A percentile compares a stretch with the other conserved stretches of the same genome.
Conservation (phyloP, 2,888 invertebrate genomes). For the Pecten maximus region DNA sequence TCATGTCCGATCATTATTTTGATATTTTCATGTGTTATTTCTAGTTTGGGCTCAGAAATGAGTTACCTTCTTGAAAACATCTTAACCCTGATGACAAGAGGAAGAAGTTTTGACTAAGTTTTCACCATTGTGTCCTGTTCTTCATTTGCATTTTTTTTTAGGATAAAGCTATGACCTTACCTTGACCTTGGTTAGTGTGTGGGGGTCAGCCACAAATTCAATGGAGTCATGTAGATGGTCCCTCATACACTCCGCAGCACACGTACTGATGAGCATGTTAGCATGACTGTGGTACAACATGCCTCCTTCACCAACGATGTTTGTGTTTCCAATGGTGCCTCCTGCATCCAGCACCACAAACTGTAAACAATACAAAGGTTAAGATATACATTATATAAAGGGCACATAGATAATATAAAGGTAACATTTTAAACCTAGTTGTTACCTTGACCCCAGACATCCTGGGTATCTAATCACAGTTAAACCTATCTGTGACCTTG, state of each 20-base stretch:
- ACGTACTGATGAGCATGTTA: slow-evolving; percentile 86
- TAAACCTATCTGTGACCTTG: no score
- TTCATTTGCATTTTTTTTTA: no score
- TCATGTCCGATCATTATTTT: no score
- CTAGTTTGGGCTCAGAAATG: no score
- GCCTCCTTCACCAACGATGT: slow-evolving; percentile 78
- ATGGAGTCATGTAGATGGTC: slow-evolving; percentile 95
- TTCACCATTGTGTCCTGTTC: no score
- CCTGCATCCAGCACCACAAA: slow-evolving; percentile 76
- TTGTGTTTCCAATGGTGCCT: slow-evolving; percentile 86
- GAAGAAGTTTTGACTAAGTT: no score
- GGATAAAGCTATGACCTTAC: slow-evolving; percentile 83
- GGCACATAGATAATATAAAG: background rate
- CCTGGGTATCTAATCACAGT: no score
- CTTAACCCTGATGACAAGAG: no score
- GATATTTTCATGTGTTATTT: no score
- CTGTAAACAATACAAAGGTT: slow-evolving; percentile 67
- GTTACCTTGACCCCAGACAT: no score
- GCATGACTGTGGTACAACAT: slow-evolving; percentile 79
- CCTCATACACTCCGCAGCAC: slow-evolving; percentile 96
- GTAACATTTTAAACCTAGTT: no score
- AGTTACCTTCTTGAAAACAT: no score
- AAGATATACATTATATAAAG: background rate
- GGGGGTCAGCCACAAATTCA: slow-evolving; percentile 97
- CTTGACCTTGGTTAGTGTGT: slow-evolving; percentile 97